Evolutionary conservation across 2,797 vertebrate species (phyloP), one percentile per base, ranked within the genome.

Genomic region (Lates japonicus): DNA sequence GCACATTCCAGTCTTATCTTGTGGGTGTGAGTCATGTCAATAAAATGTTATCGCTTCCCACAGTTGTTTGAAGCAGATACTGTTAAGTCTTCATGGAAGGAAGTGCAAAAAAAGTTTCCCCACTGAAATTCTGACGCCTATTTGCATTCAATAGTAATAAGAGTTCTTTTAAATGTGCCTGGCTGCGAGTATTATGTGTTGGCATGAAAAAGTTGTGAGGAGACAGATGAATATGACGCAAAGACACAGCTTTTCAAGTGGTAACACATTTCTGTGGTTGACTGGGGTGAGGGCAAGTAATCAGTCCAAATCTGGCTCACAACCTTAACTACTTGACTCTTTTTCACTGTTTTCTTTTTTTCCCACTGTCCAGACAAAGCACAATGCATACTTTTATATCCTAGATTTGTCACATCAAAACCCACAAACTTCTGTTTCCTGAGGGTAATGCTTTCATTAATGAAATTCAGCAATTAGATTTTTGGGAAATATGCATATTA

Each of bases 261-360:
- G 33, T 67, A n/a, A 58, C 61, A 76, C 75, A 52, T 81, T 66
- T 81, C 58, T 70, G 59, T 44, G 61, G 49, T 61, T 63, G 64
- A 82, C 46, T 80, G 59, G 59, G 59, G 42, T 65, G 10, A 76
- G 49, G 9, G 9, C n/a, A 10, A 71, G 29, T 82, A 76, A 69
- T 68, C 54, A 17, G 1, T 42, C 63, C 22, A 52, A 9, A 48
- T 77, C 41, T 77, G 73, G 44, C 49, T 78, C 76, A 68, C 52
- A 52, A 70, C 61, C 52, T 71, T 60, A 70, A 59, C 39, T 46
- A 54, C 14, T 19, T 19, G 3, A 39, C 16, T 77, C n/a, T 16
- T 62, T 31, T 9, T 66, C 20, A 58, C 4, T 29, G 48, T 31
- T 60, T 60, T 37, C 7, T 52, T 52, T 49, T 17, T 52, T 11